phyloP scores from a whole-genome alignment of 2,888 invertebrate species.

The Allophyes oxyacanthae region DNA sequence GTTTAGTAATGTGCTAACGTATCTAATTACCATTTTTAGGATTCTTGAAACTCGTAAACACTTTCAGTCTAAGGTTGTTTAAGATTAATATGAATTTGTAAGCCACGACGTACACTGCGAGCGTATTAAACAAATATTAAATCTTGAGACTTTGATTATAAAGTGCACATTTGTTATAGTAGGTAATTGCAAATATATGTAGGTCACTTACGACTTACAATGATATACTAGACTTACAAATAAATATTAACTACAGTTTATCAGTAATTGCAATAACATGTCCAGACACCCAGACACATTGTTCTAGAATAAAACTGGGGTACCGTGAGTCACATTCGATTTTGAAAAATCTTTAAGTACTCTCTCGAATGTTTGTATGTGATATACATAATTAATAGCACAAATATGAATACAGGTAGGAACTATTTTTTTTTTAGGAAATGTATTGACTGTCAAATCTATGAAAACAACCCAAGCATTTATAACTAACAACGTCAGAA shows the following conservation, averaged over 20 bases:
- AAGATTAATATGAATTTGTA: slow-evolving; percentile 48
- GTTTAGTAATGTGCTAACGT: slow-evolving; percentile 67
- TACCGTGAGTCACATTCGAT: slow-evolving; percentile 41
- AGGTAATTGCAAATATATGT: slow-evolving; percentile 49
- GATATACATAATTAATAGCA: background rate
- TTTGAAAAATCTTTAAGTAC: slow-evolving; percentile 1
- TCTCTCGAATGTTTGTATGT: background rate
- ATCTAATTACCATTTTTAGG: slow-evolving; percentile 59
- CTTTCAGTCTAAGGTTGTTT: slow-evolving; percentile 45
- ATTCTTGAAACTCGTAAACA: slow-evolving; percentile 62
- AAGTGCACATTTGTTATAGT: slow-evolving; percentile 33
- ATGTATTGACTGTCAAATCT: too few relatives aligned
- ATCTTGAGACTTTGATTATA: slow-evolving; percentile 52
- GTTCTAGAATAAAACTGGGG: slow-evolving; percentile 45
- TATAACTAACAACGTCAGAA: too few relatives aligned
- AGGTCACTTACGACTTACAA: slow-evolving; percentile 41
- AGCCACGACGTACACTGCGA: slow-evolving; percentile 14
- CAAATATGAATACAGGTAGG: too few relatives aligned
- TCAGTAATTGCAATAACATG: slow-evolving; percentile 33
- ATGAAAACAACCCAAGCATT: too few relatives aligned
- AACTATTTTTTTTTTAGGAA: too few relatives aligned
- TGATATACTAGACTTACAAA: slow-evolving; percentile 33
- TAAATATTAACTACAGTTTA: slow-evolving; percentile 24
- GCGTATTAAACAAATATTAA: slow-evolving; percentile 33
- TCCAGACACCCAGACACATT: slow-evolving; percentile 38